Evolutionary conservation across 2,888 invertebrate species (phyloP).

Genomic region (Drosophila sordidula): DNA sequence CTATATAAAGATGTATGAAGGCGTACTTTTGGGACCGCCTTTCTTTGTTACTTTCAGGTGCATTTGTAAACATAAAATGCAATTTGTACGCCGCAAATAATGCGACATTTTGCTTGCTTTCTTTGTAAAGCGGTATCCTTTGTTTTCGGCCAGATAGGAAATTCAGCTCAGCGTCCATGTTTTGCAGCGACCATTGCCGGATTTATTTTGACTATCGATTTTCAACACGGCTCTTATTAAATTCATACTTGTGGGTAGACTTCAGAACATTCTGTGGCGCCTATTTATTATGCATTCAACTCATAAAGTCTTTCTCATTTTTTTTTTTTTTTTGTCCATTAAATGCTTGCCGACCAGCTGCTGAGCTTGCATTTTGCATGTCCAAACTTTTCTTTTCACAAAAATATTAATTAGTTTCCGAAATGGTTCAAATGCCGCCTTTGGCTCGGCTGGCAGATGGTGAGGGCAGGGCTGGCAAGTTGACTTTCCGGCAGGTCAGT

Average conservation of each 20-base stretch:
- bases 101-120: constrained; percentile 39
- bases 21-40: constrained; percentile 9
- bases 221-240: not conserved
- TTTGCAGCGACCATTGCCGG: not conserved
- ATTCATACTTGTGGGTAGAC: not conserved
- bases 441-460: not conserved
- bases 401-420: constrained; percentile 59
- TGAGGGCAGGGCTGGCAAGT: not conserved
- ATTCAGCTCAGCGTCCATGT: not conserved
- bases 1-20: not conserved
- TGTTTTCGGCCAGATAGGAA: not conserved
- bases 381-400: constrained; percentile 22
- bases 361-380: constrained; percentile 24
- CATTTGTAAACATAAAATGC: constrained; percentile 57
- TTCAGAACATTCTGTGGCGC: not conserved
- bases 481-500: constrained; percentile 26
- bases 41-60: constrained; percentile 47
- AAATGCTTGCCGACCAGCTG: constrained; percentile 15
- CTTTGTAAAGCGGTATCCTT: not conserved
- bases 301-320: not conserved
- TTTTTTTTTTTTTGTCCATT: constrained; percentile 2
- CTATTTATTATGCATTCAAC: constrained; percentile 15
- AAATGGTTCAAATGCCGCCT: constrained; percentile 25
- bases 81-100: constrained; percentile 44
- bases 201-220: not conserved